These are phyloP conservation scores for Laupala kohalensis DNA, from an alignment of 1,140 invertebrate genomes.

Conservation along the genomic window DNA sequence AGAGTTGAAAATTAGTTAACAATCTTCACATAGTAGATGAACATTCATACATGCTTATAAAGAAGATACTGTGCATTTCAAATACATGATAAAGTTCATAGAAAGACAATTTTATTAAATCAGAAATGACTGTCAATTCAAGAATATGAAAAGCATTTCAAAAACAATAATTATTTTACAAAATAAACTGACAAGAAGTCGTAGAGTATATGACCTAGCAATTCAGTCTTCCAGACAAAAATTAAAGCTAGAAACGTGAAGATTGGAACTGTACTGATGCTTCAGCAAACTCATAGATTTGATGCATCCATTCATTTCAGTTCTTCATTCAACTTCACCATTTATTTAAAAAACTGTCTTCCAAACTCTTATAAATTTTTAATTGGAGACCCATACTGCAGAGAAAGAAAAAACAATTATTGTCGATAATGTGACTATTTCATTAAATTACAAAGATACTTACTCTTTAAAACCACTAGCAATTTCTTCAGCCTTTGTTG, in stretches of 20 bases:
- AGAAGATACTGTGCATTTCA: too few relatives aligned
- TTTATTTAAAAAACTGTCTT: slow-evolving; percentile 37
- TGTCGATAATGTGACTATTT: neutral
- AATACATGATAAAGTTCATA: too few relatives aligned
- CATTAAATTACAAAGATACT: slow-evolving; percentile 21
- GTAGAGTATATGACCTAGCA: neutral
- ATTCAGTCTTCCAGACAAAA: neutral
- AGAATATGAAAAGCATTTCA: too few relatives aligned
- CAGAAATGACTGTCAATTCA: too few relatives aligned
- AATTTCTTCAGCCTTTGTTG: slow-evolving; percentile 56
- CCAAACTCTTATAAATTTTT: slow-evolving; percentile 33
- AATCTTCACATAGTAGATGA: too few relatives aligned
- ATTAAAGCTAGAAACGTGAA: neutral
- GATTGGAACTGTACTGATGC: neutral
- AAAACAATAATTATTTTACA: too few relatives aligned
- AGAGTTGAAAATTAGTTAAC: neutral
- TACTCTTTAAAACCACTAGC: slow-evolving; percentile 49
- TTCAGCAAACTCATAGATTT: too few relatives aligned
- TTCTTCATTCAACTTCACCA: slow-evolving; percentile 20
- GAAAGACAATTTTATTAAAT: too few relatives aligned
- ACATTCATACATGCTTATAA: too few relatives aligned
- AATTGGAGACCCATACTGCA: slow-evolving; percentile 34
- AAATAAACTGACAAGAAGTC: too few relatives aligned
- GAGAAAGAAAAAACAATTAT: slow-evolving; percentile 19
- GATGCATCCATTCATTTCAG: neutral